A percentile compares a stretch with the other conserved stretches of the same genome.
These are phyloP conservation scores for Lepidonotus clava DNA, from an alignment of 2,888 invertebrate species.

Conservation along the genomic window DNA sequence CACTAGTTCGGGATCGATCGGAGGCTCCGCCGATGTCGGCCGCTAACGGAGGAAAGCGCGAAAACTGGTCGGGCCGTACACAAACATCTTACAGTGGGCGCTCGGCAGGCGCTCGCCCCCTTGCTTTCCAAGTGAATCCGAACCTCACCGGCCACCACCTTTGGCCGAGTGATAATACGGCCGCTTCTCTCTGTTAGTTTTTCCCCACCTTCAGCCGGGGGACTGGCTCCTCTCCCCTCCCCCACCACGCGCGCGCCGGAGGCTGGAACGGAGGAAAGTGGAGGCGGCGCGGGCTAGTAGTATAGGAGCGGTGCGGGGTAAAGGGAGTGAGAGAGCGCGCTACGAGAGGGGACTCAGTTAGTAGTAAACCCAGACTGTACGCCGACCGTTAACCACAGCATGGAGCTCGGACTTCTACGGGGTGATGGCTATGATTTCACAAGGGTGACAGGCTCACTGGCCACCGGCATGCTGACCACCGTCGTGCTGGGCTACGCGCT, in stretches of 20 bases:
- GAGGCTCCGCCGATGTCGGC: neutral
- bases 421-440: neutral
- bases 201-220: neutral
- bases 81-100: too few species aligned
- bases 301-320: neutral
- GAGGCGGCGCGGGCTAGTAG: neutral
- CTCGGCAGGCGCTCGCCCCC: too few species aligned
- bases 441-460: neutral
- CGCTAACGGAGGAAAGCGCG: constrained; percentile 17
- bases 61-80: neutral
- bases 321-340: neutral
- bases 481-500: constrained; percentile 17
- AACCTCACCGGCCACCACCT: too few species aligned
- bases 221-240: neutral
- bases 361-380: neutral
- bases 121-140: too few species aligned
- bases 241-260: neutral
- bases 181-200: neutral
- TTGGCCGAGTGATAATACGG: neutral
- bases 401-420: constrained; percentile 45
- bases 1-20: constrained; percentile 37
- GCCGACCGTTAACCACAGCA: neutral
- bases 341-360: too few species aligned
- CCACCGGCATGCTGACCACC: neutral
- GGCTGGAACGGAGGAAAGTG: neutral